phyloP scores from a whole-genome alignment of 1,140 invertebrate species.

The Goniozus legneri region DNA sequence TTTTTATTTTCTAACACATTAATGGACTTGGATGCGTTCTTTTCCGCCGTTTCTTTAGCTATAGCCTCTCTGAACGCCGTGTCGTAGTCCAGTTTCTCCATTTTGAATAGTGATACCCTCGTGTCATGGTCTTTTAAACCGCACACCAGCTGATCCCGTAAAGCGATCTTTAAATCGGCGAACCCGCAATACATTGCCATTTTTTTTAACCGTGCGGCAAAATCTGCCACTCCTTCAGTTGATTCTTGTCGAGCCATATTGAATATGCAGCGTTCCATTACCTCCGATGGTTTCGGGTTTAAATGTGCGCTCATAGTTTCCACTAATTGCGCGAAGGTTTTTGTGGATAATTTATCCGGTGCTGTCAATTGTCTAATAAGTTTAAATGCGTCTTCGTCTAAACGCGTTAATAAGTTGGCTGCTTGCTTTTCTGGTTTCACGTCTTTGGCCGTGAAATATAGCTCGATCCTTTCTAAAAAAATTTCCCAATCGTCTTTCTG shows the following conservation, averaged over 20 bases:
- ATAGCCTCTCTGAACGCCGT: neutral
- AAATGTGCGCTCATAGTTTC: too few species aligned
- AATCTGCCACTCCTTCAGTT: neutral
- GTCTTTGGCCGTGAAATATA: neutral
- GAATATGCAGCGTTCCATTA: too few species aligned
- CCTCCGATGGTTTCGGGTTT: too few species aligned
- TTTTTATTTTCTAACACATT: neutral
- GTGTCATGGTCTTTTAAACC: neutral
- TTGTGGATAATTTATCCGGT: too few species aligned
- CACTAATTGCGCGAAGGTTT: too few species aligned
- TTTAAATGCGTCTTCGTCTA: neutral
- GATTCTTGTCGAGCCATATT: neutral
- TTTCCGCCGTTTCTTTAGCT: neutral
- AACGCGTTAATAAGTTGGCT: neutral
- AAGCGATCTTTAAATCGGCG: neutral
- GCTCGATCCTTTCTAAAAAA: neutral
- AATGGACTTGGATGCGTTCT: neutral
- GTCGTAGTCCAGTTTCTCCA: neutral
- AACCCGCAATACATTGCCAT: neutral
- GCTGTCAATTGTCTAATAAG: too few species aligned
- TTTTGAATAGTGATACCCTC: neutral
- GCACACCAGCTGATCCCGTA: neutral
- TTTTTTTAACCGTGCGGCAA: neutral
- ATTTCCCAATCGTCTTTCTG: neutral
- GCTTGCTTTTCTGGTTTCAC: neutral